Percentiles rank a stretch among this genome's conserved stretches.
phyloP scores from a whole-genome alignment of 2,797 vertebrate genomes.

The Catamblyrhynchus diadema region DNA sequence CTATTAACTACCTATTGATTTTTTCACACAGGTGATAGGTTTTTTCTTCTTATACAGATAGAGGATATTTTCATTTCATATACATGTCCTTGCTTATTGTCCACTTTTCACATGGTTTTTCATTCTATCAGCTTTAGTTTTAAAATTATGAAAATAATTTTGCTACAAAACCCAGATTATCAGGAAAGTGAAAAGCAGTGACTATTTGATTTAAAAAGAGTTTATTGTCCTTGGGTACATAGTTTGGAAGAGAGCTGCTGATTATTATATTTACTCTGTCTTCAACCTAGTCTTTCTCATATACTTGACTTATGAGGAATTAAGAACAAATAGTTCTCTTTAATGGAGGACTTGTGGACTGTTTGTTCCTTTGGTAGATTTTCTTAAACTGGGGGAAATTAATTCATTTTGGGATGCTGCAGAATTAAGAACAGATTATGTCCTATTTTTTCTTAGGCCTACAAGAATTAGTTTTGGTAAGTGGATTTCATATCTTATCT shows the following conservation, averaged over 20 bases:
- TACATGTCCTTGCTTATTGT: background rate
- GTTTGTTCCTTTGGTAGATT: background rate
- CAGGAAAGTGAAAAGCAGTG: background rate
- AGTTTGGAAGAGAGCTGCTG: background rate
- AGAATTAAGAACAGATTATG: background rate
- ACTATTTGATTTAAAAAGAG: background rate
- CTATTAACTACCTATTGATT: background rate
- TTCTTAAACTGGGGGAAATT: background rate
- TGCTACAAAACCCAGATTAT: background rate
- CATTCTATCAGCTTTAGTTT: background rate
- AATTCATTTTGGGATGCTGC: background rate
- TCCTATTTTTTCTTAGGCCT: background rate
- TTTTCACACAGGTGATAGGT: background rate
- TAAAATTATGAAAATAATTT: background rate
- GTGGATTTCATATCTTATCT: background rate
- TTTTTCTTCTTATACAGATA: background rate
- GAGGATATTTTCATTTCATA: background rate
- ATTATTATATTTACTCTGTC: background rate
- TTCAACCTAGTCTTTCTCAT: background rate
- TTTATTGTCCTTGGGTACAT: background rate
- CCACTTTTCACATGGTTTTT: background rate
- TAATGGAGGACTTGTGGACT: background rate
- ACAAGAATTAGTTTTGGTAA: background rate
- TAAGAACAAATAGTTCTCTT: background rate
- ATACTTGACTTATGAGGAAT: background rate